phyloP scores from a whole-genome alignment of 1,140 invertebrate species.

The Procambarus clarkii region DNA sequence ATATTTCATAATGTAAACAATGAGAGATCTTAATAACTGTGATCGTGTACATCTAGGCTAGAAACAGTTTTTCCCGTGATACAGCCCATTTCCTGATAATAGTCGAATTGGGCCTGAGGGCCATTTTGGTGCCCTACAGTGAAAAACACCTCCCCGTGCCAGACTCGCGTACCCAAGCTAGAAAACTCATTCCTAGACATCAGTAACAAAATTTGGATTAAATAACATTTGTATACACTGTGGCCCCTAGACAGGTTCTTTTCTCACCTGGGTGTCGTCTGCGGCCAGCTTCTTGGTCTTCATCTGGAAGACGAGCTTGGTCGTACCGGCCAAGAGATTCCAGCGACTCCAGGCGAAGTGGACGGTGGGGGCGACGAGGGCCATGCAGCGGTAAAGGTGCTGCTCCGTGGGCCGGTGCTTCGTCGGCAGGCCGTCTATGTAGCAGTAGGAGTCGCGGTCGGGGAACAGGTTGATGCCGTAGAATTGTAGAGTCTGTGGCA shows the following conservation, averaged over 20 bases:
- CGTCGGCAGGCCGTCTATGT: conserved; percentile 84
- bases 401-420: conserved; percentile 87
- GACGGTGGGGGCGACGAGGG: conserved; percentile 81
- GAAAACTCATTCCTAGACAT: too few relatives aligned
- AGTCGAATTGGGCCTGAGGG: too few relatives aligned
- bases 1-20: too few relatives aligned
- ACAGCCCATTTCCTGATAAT: too few relatives aligned
- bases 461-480: conserved; percentile 94
- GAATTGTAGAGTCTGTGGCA: conserved; percentile 81
- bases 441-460: conserved; percentile 87
- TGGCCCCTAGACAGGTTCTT: too few relatives aligned
- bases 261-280: conserved; percentile 56
- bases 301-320: conserved; percentile 85
- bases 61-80: too few relatives aligned
- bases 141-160: neutral
- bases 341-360: conserved; percentile 92
- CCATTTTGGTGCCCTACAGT: too few relatives aligned
- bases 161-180: too few relatives aligned
- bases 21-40: too few relatives aligned
- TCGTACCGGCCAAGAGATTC: conserved; percentile 83
- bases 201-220: too few relatives aligned
- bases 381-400: conserved; percentile 89
- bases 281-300: conserved; percentile 74
- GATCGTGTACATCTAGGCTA: too few relatives aligned
- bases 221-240: too few relatives aligned